phyloP scores from a whole-genome alignment of 2,888 invertebrate genomes.

The Tachina fera region DNA sequence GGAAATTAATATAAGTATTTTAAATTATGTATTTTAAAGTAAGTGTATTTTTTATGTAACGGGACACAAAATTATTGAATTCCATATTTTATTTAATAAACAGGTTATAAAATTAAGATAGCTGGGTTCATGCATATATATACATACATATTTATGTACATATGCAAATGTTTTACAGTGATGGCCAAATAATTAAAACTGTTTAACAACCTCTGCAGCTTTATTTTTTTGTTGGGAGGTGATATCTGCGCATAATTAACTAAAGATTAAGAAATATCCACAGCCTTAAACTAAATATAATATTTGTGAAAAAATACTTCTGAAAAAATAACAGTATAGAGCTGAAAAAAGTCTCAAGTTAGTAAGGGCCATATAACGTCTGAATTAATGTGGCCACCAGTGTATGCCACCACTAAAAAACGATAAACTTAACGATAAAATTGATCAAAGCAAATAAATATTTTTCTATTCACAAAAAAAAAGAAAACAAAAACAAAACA shows the following conservation, averaged over 20 bases:
- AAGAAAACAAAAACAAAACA: slow-evolving; percentile 24
- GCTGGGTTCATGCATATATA: background rate
- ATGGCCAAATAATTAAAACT: background rate
- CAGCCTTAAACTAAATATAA: background rate
- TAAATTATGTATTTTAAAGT: slow-evolving; percentile 24
- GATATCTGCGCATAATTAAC: too few relatives aligned
- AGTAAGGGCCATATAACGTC: too few relatives aligned
- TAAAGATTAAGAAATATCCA: too few relatives aligned
- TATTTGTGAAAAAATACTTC: too few relatives aligned
- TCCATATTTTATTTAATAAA: slow-evolving; percentile 35
- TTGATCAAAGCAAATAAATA: slow-evolving; percentile 36
- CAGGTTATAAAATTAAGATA: slow-evolving; percentile 11
- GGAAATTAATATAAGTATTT: slow-evolving; percentile 20
- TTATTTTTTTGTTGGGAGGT: too few relatives aligned
- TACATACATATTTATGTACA: slow-evolving; percentile 26
- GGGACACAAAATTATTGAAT: slow-evolving; percentile 55
- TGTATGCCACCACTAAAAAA: slow-evolving; percentile 37
- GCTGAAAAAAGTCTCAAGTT: too few relatives aligned
- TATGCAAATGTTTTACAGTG: background rate
- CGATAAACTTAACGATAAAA: slow-evolving; percentile 54
- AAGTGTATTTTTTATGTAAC: slow-evolving; percentile 47
- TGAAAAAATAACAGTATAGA: too few relatives aligned
- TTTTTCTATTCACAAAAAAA: slow-evolving; percentile 54
- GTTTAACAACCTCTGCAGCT: too few relatives aligned
- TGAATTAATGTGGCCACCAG: background rate